A percentile compares a stretch with the other conserved stretches of the same genome.
Conservation (phyloP, 2,113 vertebrate genomes). For the Melospiza melodia region DNA sequence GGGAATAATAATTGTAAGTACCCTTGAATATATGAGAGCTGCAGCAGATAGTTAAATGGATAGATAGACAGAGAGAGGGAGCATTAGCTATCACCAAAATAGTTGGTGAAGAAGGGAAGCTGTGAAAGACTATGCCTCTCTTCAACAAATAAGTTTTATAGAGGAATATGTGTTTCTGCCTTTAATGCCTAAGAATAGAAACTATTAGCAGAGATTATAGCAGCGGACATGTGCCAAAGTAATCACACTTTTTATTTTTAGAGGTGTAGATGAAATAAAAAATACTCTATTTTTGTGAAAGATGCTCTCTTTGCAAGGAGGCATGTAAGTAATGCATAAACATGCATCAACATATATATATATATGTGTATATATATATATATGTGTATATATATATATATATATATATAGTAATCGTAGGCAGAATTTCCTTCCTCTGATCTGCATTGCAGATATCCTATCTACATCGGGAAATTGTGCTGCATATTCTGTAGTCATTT, state of each 20-base stretch:
- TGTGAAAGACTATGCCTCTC: neutral
- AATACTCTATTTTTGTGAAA: neutral
- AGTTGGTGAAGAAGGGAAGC: neutral
- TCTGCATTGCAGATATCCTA: conserved; percentile 42
- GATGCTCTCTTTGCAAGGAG: neutral
- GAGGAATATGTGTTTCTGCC: neutral
- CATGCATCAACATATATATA: neutral
- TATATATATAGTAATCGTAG: neutral
- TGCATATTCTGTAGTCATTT: conserved; percentile 1
- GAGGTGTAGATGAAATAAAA: neutral
- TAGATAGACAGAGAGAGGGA: neutral
- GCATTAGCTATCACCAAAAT: neutral
- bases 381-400: neutral
- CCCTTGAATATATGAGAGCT: neutral
- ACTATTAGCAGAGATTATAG: neutral
- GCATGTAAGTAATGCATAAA: neutral
- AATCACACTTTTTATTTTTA: neutral
- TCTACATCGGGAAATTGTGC: neutral
- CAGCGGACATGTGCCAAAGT: neutral
- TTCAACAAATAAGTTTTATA: neutral
- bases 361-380: neutral
- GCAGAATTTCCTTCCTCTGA: conserved; percentile 22
- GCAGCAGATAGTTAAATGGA: neutral
- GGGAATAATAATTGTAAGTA: neutral
- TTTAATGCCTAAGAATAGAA: neutral